These are phyloP conservation scores for Meliscaeva auricollis DNA, from an alignment of 2,888 invertebrate genomes.

Conservation along the genomic window DNA sequence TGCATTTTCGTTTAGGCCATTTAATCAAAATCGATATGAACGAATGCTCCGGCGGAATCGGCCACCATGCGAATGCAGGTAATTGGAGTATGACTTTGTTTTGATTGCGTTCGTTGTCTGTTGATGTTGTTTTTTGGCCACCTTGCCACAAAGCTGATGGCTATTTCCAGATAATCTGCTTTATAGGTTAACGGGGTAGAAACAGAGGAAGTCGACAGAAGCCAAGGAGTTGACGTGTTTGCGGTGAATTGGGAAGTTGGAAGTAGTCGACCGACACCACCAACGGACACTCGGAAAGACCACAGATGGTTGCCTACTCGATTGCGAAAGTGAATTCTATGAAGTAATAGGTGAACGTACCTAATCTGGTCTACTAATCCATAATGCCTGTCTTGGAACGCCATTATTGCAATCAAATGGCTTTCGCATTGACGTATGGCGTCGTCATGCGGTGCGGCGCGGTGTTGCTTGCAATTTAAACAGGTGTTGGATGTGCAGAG, in stretches of 20 bases:
- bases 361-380: constrained; percentile 25
- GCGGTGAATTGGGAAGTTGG: not conserved
- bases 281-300: constrained; percentile 34
- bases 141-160: constrained; percentile 48
- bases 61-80: constrained; percentile 60
- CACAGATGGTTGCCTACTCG: constrained; percentile 49
- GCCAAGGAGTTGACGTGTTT: not conserved
- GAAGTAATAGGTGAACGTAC: constrained; percentile 56
- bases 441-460: no score
- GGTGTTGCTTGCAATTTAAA: not conserved
- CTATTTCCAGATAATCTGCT: constrained; percentile 40
- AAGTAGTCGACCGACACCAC: constrained; percentile 1
- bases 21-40: constrained; percentile 67
- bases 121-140: constrained; percentile 30
- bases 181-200: constrained; percentile 15
- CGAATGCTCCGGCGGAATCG: constrained; percentile 36
- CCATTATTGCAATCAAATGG: constrained; percentile 41
- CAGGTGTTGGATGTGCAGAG: constrained; percentile 24
- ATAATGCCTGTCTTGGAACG: constrained; percentile 33
- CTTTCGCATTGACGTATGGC: constrained; percentile 24
- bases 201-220: not conserved
- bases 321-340: constrained; percentile 66
- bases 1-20: constrained; percentile 68
- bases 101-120: constrained; percentile 57
- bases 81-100: constrained; percentile 72